These are phyloP conservation scores for Scalopus aquaticus DNA, from an alignment of 2,113 vertebrate species.

Conservation along the genomic window DNA sequence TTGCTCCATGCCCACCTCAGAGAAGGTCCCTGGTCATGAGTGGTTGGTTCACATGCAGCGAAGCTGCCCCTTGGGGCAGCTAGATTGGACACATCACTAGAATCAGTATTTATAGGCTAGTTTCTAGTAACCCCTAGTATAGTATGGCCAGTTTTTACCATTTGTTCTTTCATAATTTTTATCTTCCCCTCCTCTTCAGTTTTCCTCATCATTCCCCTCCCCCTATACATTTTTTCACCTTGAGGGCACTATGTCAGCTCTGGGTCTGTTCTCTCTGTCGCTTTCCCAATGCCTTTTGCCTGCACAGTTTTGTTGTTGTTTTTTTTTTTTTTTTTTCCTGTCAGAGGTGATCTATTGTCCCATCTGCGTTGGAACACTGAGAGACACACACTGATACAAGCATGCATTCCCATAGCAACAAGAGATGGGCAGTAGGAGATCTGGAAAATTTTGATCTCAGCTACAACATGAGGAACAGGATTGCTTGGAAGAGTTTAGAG, in stretches of 20 bases:
- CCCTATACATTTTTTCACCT: neutral
- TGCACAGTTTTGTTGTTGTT: too few relatives aligned
- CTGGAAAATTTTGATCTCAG: neutral
- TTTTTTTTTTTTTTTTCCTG: neutral
- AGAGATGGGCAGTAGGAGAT: neutral
- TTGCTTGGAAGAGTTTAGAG: neutral
- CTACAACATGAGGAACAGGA: neutral
- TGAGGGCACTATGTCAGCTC: too few relatives aligned
- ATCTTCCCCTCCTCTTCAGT: neutral
- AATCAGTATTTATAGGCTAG: neutral
- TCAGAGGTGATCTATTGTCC: neutral
- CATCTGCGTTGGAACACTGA: neutral
- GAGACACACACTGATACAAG: neutral
- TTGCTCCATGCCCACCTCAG: neutral
- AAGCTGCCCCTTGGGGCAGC: neutral
- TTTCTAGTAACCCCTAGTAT: neutral
- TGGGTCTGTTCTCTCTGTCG: neutral
- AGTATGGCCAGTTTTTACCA: neutral
- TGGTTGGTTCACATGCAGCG: neutral
- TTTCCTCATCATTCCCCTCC: too few relatives aligned
- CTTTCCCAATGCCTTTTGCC: neutral
- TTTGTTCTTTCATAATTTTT: neutral
- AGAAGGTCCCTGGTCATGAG: neutral
- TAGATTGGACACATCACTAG: neutral
- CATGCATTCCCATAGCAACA: neutral